phyloP scores from a whole-genome alignment of 2,113 vertebrate species.

The Melanerpes formicivorus region DNA sequence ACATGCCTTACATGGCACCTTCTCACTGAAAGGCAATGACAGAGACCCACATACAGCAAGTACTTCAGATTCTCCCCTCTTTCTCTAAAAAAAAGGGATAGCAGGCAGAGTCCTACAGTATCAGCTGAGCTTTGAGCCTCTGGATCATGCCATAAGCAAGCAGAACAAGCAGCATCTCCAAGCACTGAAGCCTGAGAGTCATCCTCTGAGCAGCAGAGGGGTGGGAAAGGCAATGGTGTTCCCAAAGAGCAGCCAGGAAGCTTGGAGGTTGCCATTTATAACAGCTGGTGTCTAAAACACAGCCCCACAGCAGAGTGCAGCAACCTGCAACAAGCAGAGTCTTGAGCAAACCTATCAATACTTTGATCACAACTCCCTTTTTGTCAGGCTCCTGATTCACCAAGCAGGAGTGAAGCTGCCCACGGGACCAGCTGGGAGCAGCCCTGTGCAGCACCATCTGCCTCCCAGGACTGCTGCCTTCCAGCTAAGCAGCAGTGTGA shows the following conservation, averaged over 20 bases:
- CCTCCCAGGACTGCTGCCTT: background rate
- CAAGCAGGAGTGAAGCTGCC: background rate
- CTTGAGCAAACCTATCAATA: background rate
- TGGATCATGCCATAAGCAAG: background rate
- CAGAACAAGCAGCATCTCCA: background rate
- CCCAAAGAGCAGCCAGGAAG: background rate
- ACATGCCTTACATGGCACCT: background rate
- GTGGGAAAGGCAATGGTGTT: background rate
- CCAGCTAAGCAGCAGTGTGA: background rate
- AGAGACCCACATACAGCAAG: background rate
- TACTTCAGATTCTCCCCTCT: background rate
- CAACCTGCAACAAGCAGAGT: background rate
- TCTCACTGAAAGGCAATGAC: background rate
- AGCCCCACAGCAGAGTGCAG: background rate
- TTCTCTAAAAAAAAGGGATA: background rate
- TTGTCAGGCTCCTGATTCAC: background rate
- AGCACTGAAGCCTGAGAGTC: background rate
- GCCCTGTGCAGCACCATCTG: background rate
- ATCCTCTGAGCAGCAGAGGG: background rate
- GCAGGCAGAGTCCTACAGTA: background rate
- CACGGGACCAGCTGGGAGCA: fast-evolving
- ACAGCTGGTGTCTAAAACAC: background rate
- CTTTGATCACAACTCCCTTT: background rate
- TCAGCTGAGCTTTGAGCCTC: background rate
- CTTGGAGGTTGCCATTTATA: background rate